Evolutionary conservation across 2,113 vertebrate genomes (phyloP).

Genomic region (Hydrochoerus hydrochaeris): DNA sequence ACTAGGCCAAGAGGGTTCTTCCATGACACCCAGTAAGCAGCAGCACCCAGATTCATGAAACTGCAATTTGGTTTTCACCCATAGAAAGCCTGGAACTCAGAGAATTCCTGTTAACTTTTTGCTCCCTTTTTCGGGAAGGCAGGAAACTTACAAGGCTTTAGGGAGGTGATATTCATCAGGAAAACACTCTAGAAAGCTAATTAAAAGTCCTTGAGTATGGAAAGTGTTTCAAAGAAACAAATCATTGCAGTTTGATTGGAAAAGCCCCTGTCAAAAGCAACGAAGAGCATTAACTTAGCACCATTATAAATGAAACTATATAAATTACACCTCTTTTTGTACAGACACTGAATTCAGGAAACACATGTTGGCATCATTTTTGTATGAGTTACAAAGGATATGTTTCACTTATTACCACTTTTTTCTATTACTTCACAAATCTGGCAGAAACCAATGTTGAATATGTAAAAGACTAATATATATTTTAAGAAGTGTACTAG

Average conservation of each 20-base stretch:
- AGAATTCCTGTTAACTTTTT: slow-evolving; percentile 1
- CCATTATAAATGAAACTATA: slow-evolving; percentile 65
- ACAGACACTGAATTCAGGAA: slow-evolving; percentile 61
- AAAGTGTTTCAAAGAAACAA: slow-evolving; percentile 64
- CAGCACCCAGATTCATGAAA: neutral
- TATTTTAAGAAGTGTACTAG: slow-evolving; percentile 61
- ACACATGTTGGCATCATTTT: slow-evolving; percentile 70
- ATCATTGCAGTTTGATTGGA: slow-evolving; percentile 61
- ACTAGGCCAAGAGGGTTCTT: neutral
- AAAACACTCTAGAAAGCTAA: slow-evolving; percentile 74
- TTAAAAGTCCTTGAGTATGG: slow-evolving; percentile 61
- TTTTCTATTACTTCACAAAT: slow-evolving; percentile 73
- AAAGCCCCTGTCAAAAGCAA: slow-evolving; percentile 71
- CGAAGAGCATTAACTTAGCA: slow-evolving; percentile 68
- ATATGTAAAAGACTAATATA: slow-evolving; percentile 58
- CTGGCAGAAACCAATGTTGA: slow-evolving; percentile 42
- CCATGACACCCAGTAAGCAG: neutral
- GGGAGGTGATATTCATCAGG: slow-evolving; percentile 55
- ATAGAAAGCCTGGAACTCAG: slow-evolving; percentile 22
- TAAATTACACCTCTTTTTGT: slow-evolving; percentile 73
- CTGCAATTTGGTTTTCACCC: neutral
- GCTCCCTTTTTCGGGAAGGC: slow-evolving; percentile 59
- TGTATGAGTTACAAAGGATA: slow-evolving; percentile 74
- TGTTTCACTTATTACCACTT: slow-evolving; percentile 65
- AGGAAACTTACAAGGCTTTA: slow-evolving; percentile 56